These are phyloP conservation scores for Cydia amplana DNA, from an alignment of 1,140 invertebrate genomes.

Conservation along the genomic window DNA sequence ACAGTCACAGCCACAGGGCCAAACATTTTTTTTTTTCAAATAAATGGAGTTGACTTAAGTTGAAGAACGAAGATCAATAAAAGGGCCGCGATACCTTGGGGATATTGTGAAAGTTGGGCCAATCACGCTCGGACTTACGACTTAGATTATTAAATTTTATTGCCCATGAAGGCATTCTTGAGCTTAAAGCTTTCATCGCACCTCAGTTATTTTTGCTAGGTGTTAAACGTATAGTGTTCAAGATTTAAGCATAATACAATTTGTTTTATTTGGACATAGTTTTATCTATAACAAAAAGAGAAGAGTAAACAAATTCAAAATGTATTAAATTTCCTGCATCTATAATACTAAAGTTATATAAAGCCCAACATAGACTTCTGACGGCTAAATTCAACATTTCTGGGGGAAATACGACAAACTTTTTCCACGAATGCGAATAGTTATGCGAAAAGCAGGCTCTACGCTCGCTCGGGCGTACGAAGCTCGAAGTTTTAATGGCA, in stretches of 20 bases:
- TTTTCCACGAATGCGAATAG: not conserved
- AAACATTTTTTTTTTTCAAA: too few species aligned
- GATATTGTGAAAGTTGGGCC: slow-evolving; percentile 10
- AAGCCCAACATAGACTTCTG: not conserved
- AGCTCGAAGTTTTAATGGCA: slow-evolving; percentile 18
- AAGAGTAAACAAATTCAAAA: not conserved
- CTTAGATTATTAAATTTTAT: slow-evolving; percentile 8
- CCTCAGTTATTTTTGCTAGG: not conserved
- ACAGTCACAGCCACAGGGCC: too few species aligned
- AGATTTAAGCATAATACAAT: too few species aligned
- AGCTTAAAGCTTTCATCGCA: not conserved
- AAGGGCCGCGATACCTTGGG: not conserved
- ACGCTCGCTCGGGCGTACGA: not conserved
- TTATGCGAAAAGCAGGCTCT: not conserved
- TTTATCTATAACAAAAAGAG: too few species aligned
- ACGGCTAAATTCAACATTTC: slow-evolving; percentile 5
- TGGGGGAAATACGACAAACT: not conserved
- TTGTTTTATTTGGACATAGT: too few species aligned
- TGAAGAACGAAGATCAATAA: slow-evolving; percentile 5
- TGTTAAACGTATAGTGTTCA: too few species aligned
- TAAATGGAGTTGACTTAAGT: not conserved
- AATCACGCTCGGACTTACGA: not conserved
- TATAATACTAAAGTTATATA: not conserved
- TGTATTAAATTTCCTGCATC: not conserved
- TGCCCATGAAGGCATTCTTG: not conserved